These are phyloP conservation scores for Nematolebias whitei DNA, from an alignment of 2,113 vertebrate species.

Conservation along the genomic window DNA sequence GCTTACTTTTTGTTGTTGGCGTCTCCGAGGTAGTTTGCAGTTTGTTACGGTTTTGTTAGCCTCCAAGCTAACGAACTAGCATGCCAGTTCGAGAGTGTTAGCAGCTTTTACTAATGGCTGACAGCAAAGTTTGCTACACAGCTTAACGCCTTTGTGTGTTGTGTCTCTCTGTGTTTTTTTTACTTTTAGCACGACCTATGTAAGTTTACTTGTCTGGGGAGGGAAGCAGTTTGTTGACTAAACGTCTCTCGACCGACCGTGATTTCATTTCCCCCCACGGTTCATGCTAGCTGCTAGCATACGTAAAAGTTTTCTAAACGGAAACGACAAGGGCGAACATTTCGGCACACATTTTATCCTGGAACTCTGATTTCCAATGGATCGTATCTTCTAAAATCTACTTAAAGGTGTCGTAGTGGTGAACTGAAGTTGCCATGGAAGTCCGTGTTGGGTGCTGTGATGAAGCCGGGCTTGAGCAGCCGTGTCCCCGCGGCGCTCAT, in stretches of 20 bases:
- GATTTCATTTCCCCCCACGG: slow-evolving; percentile 30
- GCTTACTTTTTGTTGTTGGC: slow-evolving; percentile 5
- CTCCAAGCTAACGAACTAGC: slow-evolving; percentile 71
- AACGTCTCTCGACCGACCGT: slow-evolving; percentile 21
- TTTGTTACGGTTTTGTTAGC: slow-evolving; percentile 73
- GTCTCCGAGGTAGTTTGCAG: slow-evolving; percentile 28
- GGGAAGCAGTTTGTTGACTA: slow-evolving; percentile 7
- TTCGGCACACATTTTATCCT: no score
- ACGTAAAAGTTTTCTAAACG: slow-evolving; percentile 41
- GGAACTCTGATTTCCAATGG: not conserved
- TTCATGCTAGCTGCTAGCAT: slow-evolving; percentile 38
- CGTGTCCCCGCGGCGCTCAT: slow-evolving; percentile 31
- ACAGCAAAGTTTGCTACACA: not conserved
- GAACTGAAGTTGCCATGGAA: slow-evolving; percentile 12
- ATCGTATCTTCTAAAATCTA: no score
- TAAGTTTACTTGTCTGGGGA: not conserved
- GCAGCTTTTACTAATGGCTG: slow-evolving; percentile 1
- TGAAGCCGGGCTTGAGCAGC: slow-evolving; percentile 35
- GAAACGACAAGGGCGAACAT: no score
- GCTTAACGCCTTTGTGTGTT: not conserved
- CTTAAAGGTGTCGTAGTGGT: not conserved
- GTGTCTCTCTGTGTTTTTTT: not conserved
- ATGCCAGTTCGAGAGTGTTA: no score
- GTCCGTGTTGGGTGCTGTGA: slow-evolving; percentile 23
- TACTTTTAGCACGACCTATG: not conserved